These are phyloP conservation scores for Drosophila bipectinata DNA, from an alignment of 1,140 invertebrate genomes.

Conservation along the genomic window DNA sequence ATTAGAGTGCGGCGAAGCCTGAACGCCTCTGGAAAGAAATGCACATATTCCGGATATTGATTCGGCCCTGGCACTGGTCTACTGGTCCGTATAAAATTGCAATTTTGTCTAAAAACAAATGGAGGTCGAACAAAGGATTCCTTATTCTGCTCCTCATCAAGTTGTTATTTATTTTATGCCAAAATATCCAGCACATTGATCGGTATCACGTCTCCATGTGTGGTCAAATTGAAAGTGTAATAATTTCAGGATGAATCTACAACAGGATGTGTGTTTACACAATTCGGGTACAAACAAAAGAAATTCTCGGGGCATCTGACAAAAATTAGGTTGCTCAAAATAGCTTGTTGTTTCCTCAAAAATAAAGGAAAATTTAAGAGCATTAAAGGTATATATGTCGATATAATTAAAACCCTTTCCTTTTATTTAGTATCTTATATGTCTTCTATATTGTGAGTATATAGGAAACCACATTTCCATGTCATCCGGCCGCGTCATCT, in stretches of 20 bases:
- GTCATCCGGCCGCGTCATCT: slow-evolving; percentile 1
- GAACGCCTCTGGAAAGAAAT: not conserved
- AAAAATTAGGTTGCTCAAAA: not conserved
- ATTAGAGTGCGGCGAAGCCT: not conserved
- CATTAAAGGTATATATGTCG: not conserved
- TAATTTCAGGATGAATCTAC: not conserved
- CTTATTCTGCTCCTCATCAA: not conserved
- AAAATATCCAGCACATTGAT: slow-evolving; percentile 5
- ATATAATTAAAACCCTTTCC: not conserved
- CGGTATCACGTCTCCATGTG: slow-evolving; percentile 2
- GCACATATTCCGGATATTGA: not conserved
- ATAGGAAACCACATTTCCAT: too few species aligned
- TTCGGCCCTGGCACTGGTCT: not conserved
- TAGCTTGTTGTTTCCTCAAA: not conserved
- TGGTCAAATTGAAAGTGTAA: not conserved
- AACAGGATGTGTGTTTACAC: not conserved
- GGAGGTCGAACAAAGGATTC: not conserved
- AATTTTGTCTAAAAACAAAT: not conserved
- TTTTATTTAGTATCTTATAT: not conserved
- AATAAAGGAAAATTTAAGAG: not conserved
- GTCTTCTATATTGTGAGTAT: too few species aligned
- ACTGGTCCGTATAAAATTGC: not conserved
- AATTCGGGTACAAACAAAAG: not conserved
- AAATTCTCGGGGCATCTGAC: not conserved
- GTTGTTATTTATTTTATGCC: not conserved